These are phyloP conservation scores for Ammodytes marinus DNA, from an alignment of 2,113 vertebrate species.

Conservation along the genomic window DNA sequence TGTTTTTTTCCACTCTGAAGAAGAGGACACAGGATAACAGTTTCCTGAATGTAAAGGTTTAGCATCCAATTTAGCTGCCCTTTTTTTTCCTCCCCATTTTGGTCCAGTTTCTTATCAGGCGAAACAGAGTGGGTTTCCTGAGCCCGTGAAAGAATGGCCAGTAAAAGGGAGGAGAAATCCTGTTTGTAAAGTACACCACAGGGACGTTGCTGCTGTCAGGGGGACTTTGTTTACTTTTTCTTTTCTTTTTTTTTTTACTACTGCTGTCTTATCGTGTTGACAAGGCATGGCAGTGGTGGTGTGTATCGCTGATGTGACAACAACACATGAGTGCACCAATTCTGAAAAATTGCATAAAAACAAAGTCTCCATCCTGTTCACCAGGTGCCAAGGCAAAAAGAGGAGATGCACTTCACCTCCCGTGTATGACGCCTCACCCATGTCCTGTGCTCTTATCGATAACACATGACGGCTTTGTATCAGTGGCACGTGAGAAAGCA, in stretches of 20 bases:
- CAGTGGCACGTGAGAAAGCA: conserved; percentile 52
- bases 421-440: conserved; percentile 65
- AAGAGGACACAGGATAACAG: conserved; percentile 50
- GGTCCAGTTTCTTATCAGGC: conserved; percentile 74
- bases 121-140: conserved; percentile 75
- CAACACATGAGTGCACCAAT: neutral
- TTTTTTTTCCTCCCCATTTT: conserved; percentile 34
- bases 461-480: conserved; percentile 49
- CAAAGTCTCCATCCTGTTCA: conserved; percentile 33
- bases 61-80: conserved; percentile 39
- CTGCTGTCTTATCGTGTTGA: conserved; percentile 77
- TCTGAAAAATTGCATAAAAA: conserved; percentile 25
- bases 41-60: conserved; percentile 55
- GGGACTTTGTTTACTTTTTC: conserved; percentile 73
- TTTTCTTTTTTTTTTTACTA: conserved; percentile 62
- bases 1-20: conserved; percentile 60
- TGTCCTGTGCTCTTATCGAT: conserved; percentile 27
- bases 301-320: conserved; percentile 67
- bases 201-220: conserved; percentile 65
- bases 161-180: conserved; percentile 71
- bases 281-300: conserved; percentile 54
- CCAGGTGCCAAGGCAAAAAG: conserved; percentile 58
- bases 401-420: conserved; percentile 77
- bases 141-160: conserved; percentile 71
- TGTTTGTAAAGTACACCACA: conserved; percentile 78